These are phyloP conservation scores for Rhagonycha lutea DNA, from an alignment of 2,888 invertebrate genomes.

Conservation along the genomic window DNA sequence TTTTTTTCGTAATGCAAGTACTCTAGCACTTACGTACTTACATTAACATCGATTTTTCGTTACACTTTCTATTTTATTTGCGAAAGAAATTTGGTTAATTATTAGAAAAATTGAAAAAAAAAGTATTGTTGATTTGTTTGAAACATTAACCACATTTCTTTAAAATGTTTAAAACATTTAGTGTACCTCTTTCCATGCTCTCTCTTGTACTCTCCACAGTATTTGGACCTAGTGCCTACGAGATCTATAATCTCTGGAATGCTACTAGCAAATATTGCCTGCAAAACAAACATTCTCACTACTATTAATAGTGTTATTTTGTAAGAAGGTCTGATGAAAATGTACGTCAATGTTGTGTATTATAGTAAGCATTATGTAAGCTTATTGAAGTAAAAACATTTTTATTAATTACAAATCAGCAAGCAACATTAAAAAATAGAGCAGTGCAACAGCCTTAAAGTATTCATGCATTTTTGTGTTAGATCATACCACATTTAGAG, in stretches of 20 bases:
- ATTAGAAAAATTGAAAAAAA: no score
- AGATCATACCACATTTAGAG: slow-evolving; percentile 21
- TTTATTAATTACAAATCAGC: not conserved
- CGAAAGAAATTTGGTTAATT: slow-evolving; percentile 14
- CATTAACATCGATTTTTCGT: not conserved
- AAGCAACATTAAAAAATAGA: slow-evolving; percentile 30
- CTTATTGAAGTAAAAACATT: not conserved
- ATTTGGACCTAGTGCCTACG: slow-evolving; percentile 98
- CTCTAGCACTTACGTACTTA: not conserved
- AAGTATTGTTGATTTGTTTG: not conserved
- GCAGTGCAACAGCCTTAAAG: slow-evolving; percentile 32
- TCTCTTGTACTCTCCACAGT: slow-evolving; percentile 99
- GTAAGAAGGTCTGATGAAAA: slow-evolving; percentile 7
- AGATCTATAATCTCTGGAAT: slow-evolving; percentile 99
- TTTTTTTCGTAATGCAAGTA: not conserved
- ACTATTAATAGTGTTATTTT: slow-evolving; percentile 34
- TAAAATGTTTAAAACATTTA: slow-evolving; percentile 16
- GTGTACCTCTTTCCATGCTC: slow-evolving; percentile 98
- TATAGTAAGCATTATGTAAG: slow-evolving; percentile 10
- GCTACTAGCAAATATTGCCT: slow-evolving; percentile 99
- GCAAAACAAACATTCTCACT: slow-evolving; percentile 67
- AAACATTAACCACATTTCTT: slow-evolving; percentile 24
- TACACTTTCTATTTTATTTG: not conserved
- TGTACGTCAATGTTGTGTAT: slow-evolving; percentile 6
- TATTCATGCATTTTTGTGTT: slow-evolving; percentile 24